Percentiles rank a stretch among this genome's conserved stretches.
phyloP scores from a whole-genome alignment of 2,888 invertebrate genomes.

The Itoplectis maculator region DNA sequence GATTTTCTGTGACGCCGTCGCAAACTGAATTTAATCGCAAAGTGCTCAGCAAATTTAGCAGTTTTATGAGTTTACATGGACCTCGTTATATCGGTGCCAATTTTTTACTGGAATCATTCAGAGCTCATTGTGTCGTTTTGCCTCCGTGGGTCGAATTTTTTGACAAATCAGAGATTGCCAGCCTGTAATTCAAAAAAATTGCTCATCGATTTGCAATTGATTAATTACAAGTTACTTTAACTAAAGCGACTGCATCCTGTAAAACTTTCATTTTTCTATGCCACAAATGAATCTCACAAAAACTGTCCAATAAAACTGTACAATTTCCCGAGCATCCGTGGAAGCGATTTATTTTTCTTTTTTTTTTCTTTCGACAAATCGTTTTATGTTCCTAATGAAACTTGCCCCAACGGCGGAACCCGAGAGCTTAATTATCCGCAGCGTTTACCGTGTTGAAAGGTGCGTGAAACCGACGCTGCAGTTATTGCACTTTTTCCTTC shows the following conservation, averaged over 20 bases:
- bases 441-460: background rate
- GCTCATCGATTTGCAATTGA: background rate
- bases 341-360: slow-evolving; percentile 57
- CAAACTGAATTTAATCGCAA: background rate
- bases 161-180: background rate
- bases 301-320: background rate
- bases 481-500: background rate
- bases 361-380: slow-evolving; percentile 22
- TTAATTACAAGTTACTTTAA: background rate
- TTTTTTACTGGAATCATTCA: background rate
- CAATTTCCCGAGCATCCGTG: background rate
- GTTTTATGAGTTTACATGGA: background rate
- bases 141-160: too few relatives aligned
- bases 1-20: background rate
- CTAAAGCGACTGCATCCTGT: background rate
- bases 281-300: background rate
- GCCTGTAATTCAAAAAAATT: background rate
- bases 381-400: slow-evolving; percentile 17
- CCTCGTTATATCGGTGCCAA: background rate
- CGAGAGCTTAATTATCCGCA: slow-evolving; percentile 5
- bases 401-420: background rate
- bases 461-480: background rate
- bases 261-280: background rate
- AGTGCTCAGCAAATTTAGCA: background rate
- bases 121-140: too few relatives aligned